phyloP scores from a whole-genome alignment of 2,113 vertebrate genomes.

The Neogale vison region DNA sequence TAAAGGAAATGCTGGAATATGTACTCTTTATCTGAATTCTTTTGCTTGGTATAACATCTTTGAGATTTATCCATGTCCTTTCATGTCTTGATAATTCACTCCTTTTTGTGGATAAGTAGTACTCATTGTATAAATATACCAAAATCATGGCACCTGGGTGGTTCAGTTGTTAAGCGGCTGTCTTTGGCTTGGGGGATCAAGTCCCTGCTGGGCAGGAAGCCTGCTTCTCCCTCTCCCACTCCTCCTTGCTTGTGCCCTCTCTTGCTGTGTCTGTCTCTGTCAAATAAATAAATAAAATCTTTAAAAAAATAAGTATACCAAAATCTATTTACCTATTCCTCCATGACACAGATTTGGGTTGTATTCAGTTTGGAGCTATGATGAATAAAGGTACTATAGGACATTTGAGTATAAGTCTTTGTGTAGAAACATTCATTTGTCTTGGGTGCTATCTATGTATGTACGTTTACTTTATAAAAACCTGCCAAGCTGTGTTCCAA shows the following conservation, averaged over 20 bases:
- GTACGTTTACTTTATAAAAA: not conserved
- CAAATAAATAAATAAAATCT: too few relatives aligned
- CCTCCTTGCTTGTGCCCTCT: too few relatives aligned
- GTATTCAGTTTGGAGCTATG: not conserved
- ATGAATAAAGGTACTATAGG: not conserved
- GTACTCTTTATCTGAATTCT: not conserved
- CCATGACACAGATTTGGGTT: not conserved
- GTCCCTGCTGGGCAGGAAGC: too few relatives aligned
- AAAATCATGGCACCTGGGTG: not conserved
- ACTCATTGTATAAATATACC: not conserved
- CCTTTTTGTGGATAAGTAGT: not conserved
- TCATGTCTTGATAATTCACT: not conserved
- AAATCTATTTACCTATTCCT: not conserved
- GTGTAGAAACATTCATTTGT: not conserved
- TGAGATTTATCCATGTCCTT: not conserved
- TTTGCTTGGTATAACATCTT: not conserved
- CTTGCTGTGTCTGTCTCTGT: too few relatives aligned
- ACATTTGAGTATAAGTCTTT: not conserved
- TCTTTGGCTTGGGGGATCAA: too few relatives aligned
- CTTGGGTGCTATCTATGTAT: not conserved
- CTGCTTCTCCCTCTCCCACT: too few relatives aligned
- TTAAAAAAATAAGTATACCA: not conserved
- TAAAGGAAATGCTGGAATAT: not conserved
- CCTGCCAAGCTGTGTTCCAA: not conserved
- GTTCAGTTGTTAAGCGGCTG: too few relatives aligned